Evolutionary conservation across 2,888 invertebrate genomes (phyloP), one percentile per base, ranked within the genome.

Genomic region (Cactoblastis cactorum): DNA sequence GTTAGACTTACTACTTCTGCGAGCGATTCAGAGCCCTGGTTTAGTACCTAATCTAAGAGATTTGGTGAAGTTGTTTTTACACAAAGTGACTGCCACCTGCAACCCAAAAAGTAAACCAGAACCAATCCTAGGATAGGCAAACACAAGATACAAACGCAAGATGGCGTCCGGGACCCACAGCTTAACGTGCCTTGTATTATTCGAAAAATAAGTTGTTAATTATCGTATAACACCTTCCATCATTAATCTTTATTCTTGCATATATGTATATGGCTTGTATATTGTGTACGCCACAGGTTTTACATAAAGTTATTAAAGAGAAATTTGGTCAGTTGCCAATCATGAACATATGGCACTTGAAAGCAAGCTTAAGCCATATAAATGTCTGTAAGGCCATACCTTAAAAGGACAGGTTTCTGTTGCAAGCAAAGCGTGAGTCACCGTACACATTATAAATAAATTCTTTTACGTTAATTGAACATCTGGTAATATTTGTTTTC

Each of bases 261-360:
- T 22, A 4, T 22, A 22, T 28, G 28, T 6, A 6, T 9, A 28
- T 28, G 8, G 28, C 28, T 9, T 1, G 9, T 6, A 9, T 28
- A 6, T 28, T 9, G 3, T 28, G 28, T 15, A 38, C n/a, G 5
- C 18, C 55, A 56, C 52, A 58, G 57, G 39, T 53, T 38, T 39
- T 19, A 41, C 28, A 43, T 43, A 28, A 43, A 43, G 43, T 43
- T 43, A 43, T 49, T 67, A 53, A 65, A 78, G 80, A 75, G 82
- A 86, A 86, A 83, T 83, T 84, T 79, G 75, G 75, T 69, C 73
- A 77, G 70, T 69, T 73, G 77, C 80, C 84, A 85, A 83, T 83
- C 80, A 77, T 57, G 75, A 86, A 81, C 88, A 88, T 85, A 85
- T 88, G 88, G 88, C 63, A 67, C 73, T 81, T 85, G 86, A 87